Conservation (phyloP, 2,888 invertebrate species). For the Smittia aterrima region DNA sequence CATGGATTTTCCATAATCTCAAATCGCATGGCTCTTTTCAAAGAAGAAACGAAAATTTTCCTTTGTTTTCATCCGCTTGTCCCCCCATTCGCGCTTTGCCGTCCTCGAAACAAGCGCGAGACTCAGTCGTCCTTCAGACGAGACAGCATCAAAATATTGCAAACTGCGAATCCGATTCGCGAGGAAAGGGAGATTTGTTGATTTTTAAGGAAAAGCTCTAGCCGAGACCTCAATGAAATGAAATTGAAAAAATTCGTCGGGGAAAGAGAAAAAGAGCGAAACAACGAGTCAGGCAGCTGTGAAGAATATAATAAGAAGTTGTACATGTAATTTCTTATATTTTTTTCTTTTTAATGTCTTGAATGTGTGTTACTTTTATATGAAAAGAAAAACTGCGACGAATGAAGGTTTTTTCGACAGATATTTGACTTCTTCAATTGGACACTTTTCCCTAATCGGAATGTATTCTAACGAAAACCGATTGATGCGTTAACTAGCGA, state of each 20-base stretch:
- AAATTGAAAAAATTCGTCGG: background rate
- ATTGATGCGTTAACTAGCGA: too few relatives aligned
- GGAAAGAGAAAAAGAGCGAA: conserved; percentile 33
- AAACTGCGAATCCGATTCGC: too few relatives aligned
- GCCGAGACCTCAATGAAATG: background rate
- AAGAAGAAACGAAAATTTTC: background rate
- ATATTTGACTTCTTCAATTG: conserved; percentile 22
- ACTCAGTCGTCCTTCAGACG: background rate
- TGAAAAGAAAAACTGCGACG: conserved; percentile 25
- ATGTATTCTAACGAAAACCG: background rate
- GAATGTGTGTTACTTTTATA: conserved; percentile 38
- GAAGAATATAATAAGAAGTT: conserved; percentile 41
- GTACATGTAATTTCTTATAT: conserved; percentile 39
- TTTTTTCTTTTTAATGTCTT: conserved; percentile 35
- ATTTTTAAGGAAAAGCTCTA: background rate
- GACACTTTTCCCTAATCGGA: background rate
- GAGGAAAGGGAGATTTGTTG: background rate
- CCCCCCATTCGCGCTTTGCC: too few relatives aligned
- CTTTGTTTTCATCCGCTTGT: background rate
- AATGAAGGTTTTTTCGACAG: background rate
- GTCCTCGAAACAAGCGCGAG: background rate
- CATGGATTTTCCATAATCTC: conserved; percentile 32
- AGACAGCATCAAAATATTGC: too few relatives aligned
- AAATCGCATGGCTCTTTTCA: background rate
- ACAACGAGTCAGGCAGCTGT: conserved; percentile 39